Base-by-base conservation (phyloP, 2,113 vertebrate genomes). In the Pelvicachromis taeniatus region DNA sequence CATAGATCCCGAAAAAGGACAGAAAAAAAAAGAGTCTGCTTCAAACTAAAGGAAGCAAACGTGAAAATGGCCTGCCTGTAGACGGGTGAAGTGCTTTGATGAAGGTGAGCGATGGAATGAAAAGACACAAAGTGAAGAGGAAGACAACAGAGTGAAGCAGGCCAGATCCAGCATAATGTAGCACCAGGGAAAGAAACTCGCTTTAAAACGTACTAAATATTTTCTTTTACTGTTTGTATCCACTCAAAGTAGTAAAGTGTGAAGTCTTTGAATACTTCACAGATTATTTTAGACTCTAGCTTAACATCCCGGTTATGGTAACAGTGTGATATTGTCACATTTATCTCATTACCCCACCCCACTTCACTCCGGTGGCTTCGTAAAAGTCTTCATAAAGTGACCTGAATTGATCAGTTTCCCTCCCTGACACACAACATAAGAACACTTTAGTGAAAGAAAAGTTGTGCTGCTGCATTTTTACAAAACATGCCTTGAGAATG, bases 21-120 rank as follows among this genome's bases (percentile, higher is more conserved):
- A 38, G 19, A 3, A 63, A 33, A 33, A 33, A 65, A 82, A 73
- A 85, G 56, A 85, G 56, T 77, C 55, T 54, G 78, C 9, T 40
- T 50, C 50, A 56, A 86, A 84, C 29, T 70, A 35, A 82, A 85
- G 31, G 77, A 58, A 85, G 87, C 93, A 96, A 97, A 97, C 97
- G 97, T 96, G 96, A 98, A 99, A 98, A 96, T 95, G 97, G 98
- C 98, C 96, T 97, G 99, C 97, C 97, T 99, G 97, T 98, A 96
- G 97, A 96, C 93, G 93, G 96, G 96, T 97, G 97, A 97, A 96
- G 97, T 94, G 97, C 92, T 95, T 92, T 91, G 98, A 98, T 97
- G 97, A 95, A 96, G 97, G 97, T 97, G 97, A 97, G 97, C 97
- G 94, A 97, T 98, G 97, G 97, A 85, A 91, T 92, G 96, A 83